phyloP scores from a whole-genome alignment of 2,888 invertebrate genomes.

The Nemoura dubitans region DNA sequence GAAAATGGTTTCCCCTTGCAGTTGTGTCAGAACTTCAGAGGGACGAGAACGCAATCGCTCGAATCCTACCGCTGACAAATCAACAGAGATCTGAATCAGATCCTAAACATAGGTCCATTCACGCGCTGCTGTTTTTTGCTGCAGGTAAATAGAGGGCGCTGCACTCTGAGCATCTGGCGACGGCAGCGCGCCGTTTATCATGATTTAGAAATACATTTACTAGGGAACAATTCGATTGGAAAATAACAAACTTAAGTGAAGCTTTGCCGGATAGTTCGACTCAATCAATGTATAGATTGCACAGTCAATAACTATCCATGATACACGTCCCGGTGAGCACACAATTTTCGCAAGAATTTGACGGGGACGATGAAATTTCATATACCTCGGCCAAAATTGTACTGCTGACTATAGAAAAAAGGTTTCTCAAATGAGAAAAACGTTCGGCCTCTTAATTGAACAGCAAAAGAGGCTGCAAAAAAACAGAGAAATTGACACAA shows the following conservation, averaged over 20 bases:
- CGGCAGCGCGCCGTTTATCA: conserved; percentile 28
- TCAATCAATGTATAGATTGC: neutral
- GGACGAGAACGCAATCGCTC: neutral
- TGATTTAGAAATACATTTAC: conserved; percentile 30
- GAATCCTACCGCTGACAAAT: neutral
- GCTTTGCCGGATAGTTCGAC: neutral
- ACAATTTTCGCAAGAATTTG: too few relatives aligned
- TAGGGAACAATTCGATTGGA: conserved; percentile 32
- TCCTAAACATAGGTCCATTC: neutral
- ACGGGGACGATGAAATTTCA: too few relatives aligned
- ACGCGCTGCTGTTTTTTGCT: neutral
- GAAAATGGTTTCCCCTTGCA: neutral
- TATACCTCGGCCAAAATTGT: too few relatives aligned
- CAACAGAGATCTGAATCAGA: neutral
- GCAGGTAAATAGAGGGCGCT: neutral
- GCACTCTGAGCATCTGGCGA: neutral
- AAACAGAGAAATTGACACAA: neutral
- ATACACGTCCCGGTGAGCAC: neutral
- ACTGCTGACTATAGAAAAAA: too few relatives aligned
- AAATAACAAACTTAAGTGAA: conserved; percentile 18
- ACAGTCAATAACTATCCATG: neutral
- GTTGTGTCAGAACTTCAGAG: neutral
- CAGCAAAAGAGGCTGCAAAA: neutral
- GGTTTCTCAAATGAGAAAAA: too few relatives aligned
- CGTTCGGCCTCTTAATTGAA: neutral